These are phyloP conservation scores for Macropis europaea DNA, from an alignment of 2,888 invertebrate species.

Conservation along the genomic window DNA sequence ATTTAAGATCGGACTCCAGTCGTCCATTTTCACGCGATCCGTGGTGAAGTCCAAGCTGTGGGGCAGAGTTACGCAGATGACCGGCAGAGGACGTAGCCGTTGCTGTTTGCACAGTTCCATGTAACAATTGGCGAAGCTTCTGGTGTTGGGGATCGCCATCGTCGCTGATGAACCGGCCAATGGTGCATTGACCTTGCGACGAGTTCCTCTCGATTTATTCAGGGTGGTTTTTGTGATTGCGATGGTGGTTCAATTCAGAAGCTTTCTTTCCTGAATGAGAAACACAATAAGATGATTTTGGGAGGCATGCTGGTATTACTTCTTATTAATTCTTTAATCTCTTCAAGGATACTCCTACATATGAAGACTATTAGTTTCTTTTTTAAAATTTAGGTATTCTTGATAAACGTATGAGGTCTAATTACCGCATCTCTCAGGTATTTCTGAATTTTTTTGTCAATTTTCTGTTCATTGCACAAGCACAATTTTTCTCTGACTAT, in stretches of 20 bases:
- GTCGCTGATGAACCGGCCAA: constrained; percentile 33
- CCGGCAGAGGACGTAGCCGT: constrained; percentile 71
- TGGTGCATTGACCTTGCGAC: constrained; percentile 37
- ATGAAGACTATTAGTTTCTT: too few species aligned
- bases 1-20: constrained; percentile 89
- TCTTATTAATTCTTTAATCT: too few species aligned
- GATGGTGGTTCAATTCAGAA: constrained; percentile 3
- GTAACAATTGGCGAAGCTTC: constrained; percentile 75
- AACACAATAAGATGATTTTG: too few species aligned
- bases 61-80: constrained; percentile 74
- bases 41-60: constrained; percentile 86
- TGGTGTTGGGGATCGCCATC: constrained; percentile 65
- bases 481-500: too few species aligned
- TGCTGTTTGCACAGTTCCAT: constrained; percentile 76
- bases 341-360: too few species aligned
- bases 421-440: too few species aligned
- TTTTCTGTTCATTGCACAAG: too few species aligned
- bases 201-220: constrained; percentile 22
- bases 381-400: too few species aligned
- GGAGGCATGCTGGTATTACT: too few species aligned
- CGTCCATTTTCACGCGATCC: constrained; percentile 87
- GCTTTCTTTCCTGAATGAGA: background rate
- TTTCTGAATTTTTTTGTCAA: too few species aligned
- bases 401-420: too few species aligned
- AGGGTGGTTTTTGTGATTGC: background rate